Base-by-base conservation (phyloP, 2,113 vertebrate genomes). In the Neolamprologus variostigma region DNA sequence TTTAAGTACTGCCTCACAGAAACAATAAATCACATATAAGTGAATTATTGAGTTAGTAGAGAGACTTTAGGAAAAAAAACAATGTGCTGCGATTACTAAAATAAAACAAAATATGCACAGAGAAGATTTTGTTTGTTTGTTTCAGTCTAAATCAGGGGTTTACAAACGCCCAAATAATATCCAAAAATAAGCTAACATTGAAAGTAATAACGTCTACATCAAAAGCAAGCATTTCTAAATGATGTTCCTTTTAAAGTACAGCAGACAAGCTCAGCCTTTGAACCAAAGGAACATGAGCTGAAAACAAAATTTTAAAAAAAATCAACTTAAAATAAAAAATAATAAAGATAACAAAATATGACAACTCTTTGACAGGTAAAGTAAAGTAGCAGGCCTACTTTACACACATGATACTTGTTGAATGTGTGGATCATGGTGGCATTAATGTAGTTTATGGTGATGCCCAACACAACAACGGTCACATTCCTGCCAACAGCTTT, bases 371-470 rank as follows among this genome's bases (percentile, higher is more conserved):
- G 37, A 73, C 8, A 10, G 66, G 37, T 40, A 23, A 21, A 1
- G 47, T 21, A 53, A 8, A 42, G 28, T 21, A 51, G 4, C 31
- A 35, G 28, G 45, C 31, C 76, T 19, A 35, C 31, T 80, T 35
- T 6, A 81, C 82, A 87, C 35, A 92, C 90, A 42, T 91, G 82
- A 68, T 95, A 89, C n/a, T 88, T 92, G 21, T 78, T 82, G 89
- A 95, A 96, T 31, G 91, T 95, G 90, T 94, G 87, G 35, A 96
- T 71, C 55, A 95, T 84, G 5, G 83, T 87, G 21, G 86, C 85
- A 47, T 95, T 95, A 54, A 95, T 85, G 68, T 91, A 96, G 88
- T 87, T 94, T 87, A 95, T 95, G 61, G 81, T 73, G 80, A 95
- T 79, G 76, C 92, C 89, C 13, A 96, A 82, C 7, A 53, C 6